These are phyloP conservation scores for Eulemur albifrons DNA, from an alignment of 2,797 vertebrate genomes.

Conservation along the genomic window DNA sequence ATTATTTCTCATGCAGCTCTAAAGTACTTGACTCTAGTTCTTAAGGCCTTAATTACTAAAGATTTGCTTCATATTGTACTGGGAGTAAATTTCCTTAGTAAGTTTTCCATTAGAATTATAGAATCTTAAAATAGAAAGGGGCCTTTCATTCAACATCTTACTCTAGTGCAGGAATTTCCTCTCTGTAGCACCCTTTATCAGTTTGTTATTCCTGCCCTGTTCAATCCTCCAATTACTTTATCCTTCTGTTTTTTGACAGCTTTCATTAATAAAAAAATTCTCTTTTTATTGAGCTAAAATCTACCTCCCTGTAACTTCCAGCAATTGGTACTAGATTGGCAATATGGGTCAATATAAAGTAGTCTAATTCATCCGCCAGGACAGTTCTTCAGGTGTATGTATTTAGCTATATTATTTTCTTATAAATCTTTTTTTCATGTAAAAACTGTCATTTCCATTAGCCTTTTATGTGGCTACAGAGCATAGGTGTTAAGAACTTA, in stretches of 20 bases:
- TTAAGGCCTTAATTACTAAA: constrained; percentile 11
- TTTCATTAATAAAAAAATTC: neutral
- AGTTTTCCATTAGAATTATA: constrained; percentile 3
- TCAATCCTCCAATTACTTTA: neutral
- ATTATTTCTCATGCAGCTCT: neutral
- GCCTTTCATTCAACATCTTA: constrained; percentile 11
- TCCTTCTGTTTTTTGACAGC: neutral
- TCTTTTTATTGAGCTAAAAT: constrained; percentile 29
- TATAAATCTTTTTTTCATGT: neutral
- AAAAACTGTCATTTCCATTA: neutral
- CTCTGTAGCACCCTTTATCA: neutral
- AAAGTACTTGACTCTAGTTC: neutral
- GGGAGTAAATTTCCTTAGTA: neutral
- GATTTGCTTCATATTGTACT: neutral
- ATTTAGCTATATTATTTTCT: neutral
- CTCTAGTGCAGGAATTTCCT: neutral
- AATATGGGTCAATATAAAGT: neutral
- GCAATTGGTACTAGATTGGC: neutral
- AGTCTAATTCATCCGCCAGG: neutral
- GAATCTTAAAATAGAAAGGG: neutral
- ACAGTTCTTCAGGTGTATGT: neutral
- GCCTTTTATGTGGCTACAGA: neutral
- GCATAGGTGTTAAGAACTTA: neutral
- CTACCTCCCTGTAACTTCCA: neutral
- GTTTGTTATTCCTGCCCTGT: neutral